phyloP scores from a whole-genome alignment of 2,113 vertebrate species.

The Centropristis striata region DNA sequence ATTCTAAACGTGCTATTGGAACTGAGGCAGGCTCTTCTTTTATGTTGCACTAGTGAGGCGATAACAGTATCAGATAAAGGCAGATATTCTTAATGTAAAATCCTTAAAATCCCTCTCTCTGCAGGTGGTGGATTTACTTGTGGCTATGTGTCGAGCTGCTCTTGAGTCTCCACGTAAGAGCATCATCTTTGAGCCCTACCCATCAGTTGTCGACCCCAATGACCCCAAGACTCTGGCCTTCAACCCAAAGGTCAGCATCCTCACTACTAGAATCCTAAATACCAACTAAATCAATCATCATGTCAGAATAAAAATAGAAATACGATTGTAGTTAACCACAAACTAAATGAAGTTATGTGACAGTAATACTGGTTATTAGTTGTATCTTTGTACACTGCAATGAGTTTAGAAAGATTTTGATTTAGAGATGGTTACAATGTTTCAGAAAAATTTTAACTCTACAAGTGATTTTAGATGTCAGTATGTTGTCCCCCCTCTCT shows the following conservation, averaged over 20 bases:
- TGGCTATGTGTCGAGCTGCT: constrained; percentile 98
- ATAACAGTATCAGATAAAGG: neutral
- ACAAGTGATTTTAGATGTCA: constrained; percentile 61
- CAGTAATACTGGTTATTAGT: neutral
- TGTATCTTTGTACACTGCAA: neutral
- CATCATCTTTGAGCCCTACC: constrained; percentile 99
- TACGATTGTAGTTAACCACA: neutral
- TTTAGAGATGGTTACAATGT: neutral
- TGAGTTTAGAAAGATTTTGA: too few species aligned
- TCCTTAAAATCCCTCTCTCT: neutral
- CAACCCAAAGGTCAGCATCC: constrained; percentile 94
- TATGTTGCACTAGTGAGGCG: neutral
- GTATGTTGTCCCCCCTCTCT: constrained; percentile 68
- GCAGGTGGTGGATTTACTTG: constrained; percentile 96
- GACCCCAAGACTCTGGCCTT: constrained; percentile 99
- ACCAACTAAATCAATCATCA: neutral
- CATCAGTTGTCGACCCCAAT: constrained; percentile 97
- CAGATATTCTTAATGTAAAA: constrained; percentile 3
- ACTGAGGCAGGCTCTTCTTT: neutral
- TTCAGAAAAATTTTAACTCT: neutral
- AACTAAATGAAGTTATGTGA: neutral
- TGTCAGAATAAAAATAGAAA: constrained; percentile 2
- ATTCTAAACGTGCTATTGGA: neutral
- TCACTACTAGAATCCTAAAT: neutral
- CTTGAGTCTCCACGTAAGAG: constrained; percentile 98